Evolutionary conservation across 35 echinoderm and acorn worm genomes (phyloP).

Genomic region (Eucidaris tribuloides): DNA sequence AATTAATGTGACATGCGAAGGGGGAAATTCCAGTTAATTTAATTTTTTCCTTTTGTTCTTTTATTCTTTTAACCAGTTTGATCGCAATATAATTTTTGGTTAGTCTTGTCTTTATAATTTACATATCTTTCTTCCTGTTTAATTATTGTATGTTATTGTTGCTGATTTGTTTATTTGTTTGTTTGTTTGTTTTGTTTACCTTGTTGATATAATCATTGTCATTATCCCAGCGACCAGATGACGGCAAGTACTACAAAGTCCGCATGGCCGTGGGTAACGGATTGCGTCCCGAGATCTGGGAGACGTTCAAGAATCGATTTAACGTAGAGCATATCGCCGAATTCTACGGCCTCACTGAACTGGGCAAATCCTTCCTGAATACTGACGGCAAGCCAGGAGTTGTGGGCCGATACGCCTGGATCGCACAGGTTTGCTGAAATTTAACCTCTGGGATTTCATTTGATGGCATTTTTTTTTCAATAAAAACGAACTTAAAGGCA

Average conservation of each 20-base stretch:
- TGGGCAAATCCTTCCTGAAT: constrained; percentile 10
- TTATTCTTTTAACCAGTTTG: too few relatives aligned
- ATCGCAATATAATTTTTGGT: too few relatives aligned
- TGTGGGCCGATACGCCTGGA: constrained; percentile 17
- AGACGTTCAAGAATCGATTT: constrained; percentile 48
- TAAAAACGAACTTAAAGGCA: background rate
- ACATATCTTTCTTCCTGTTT: too few relatives aligned
- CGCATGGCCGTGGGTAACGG: constrained; percentile 70
- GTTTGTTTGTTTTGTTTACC: too few relatives aligned
- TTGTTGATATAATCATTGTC: background rate
- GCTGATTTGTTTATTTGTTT: too few relatives aligned
- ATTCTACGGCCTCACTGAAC: constrained; percentile 58
- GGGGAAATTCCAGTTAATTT: too few relatives aligned
- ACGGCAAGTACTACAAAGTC: constrained; percentile 46
- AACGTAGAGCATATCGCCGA: constrained; percentile 52
- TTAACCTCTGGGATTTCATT: background rate
- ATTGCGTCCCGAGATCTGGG: constrained; percentile 70
- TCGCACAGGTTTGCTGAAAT: constrained; percentile 23
- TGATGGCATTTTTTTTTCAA: background rate
- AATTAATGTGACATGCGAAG: too few relatives aligned
- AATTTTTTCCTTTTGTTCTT: too few relatives aligned
- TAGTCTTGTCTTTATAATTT: too few relatives aligned
- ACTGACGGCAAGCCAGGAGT: constrained; percentile 38
- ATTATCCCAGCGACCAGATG: constrained; percentile 11
- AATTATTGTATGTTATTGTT: too few relatives aligned